These are phyloP conservation scores for Drosophila murphyi DNA, from an alignment of 1,140 invertebrate species.

Conservation along the genomic window DNA sequence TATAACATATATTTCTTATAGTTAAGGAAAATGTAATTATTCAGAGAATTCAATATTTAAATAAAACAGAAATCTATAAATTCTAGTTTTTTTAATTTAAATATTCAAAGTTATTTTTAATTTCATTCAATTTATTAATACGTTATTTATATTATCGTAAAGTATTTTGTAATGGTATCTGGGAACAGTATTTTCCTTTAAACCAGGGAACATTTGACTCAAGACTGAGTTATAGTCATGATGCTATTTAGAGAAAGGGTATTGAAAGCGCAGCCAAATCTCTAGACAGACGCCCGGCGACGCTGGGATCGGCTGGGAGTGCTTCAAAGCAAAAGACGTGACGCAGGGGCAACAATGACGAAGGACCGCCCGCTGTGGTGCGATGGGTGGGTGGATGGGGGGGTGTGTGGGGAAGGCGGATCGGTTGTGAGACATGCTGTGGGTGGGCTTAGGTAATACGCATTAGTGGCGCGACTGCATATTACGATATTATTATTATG, in stretches of 20 bases:
- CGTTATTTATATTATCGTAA: not conserved
- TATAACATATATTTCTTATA: not conserved
- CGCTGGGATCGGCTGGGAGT: conserved; percentile 23
- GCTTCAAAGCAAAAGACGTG: conserved; percentile 67
- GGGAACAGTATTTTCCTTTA: too few species aligned
- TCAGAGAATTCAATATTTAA: too few species aligned
- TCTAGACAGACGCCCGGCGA: conserved; percentile 40
- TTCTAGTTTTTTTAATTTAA: too few species aligned
- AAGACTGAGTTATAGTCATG: not conserved
- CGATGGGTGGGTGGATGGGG: conserved; percentile 17
- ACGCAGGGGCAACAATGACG: conserved; percentile 38
- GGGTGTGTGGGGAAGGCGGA: conserved; percentile 18
- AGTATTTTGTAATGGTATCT: not conserved
- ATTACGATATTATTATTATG: conserved; percentile 83
- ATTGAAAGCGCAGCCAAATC: conserved; percentile 36
- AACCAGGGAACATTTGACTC: not conserved
- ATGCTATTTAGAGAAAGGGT: conserved; percentile 1
- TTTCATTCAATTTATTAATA: not conserved
- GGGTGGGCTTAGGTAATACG: conserved; percentile 80
- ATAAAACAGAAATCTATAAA: too few species aligned
- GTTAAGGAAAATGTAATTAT: too few species aligned
- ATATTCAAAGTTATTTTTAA: too few species aligned
- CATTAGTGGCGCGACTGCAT: conserved; percentile 80
- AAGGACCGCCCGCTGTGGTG: conserved; percentile 50
- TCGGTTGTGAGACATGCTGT: conserved; percentile 17